Conservation (phyloP, 2,888 invertebrate species). For the Hirtodrosophila duncani region DNA sequence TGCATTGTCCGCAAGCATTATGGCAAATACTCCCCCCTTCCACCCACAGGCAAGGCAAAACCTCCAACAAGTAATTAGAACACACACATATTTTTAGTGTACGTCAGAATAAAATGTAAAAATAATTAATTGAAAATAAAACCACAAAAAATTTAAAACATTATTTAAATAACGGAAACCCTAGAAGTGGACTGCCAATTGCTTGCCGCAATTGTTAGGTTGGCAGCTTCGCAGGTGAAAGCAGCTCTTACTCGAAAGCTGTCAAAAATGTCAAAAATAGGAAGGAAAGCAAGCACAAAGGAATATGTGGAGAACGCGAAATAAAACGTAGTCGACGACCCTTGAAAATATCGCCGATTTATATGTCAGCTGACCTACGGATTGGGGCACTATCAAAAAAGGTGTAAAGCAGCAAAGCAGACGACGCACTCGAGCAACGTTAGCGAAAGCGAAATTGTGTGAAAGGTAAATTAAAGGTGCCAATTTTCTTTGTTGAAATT, state of each 20-base stretch:
- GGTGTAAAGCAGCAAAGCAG: conserved; percentile 21
- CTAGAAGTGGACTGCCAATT: neutral
- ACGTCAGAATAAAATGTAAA: conserved; percentile 66
- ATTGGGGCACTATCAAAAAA: conserved; percentile 38
- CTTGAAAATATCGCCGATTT: conserved; percentile 55
- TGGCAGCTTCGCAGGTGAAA: neutral
- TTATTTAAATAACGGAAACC: conserved; percentile 2
- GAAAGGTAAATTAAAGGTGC: conserved; percentile 26
- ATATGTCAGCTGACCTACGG: conserved; percentile 50
- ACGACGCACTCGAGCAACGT: conserved; percentile 13
- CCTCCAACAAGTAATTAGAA: conserved; percentile 31
- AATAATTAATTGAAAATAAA: conserved; percentile 31
- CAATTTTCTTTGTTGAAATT: neutral
- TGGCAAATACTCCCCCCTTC: conserved; percentile 21
- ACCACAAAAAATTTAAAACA: conserved; percentile 29
- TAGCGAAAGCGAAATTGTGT: conserved; percentile 31
- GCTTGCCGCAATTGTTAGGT: neutral
- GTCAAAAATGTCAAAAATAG: neutral
- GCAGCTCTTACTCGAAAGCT: neutral
- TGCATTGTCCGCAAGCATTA: conserved; percentile 10
- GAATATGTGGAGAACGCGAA: conserved; percentile 14
- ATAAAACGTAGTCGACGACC: conserved; percentile 43
- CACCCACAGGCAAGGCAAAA: conserved; percentile 22
- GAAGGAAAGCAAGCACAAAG: conserved; percentile 8
- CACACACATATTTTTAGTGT: conserved; percentile 69